Percentiles rank a stretch among this genome's conserved stretches.
Evolutionary conservation across 2,797 vertebrate genomes (phyloP).

Genomic region (Ciconia nigra): DNA sequence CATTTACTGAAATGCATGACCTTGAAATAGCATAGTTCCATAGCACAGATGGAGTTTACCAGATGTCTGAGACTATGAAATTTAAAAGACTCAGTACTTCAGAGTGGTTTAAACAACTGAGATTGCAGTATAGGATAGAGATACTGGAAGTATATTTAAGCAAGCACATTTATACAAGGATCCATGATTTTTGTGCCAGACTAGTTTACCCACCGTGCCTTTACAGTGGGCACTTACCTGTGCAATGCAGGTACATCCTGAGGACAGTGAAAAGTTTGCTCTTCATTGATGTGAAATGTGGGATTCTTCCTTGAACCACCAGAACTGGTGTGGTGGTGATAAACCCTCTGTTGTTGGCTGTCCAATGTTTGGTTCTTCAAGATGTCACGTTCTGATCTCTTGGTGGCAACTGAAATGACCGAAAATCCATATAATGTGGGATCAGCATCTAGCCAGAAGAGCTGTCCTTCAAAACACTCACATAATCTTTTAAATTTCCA

Average conservation of each 20-base stretch:
- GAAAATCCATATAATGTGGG: not conserved
- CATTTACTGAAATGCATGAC: constrained; percentile 34
- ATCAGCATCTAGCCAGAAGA: not conserved
- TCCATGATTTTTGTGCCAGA: not conserved
- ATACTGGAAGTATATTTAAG: not conserved
- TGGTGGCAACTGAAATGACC: not conserved
- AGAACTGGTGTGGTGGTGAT: not conserved
- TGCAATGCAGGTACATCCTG: not conserved
- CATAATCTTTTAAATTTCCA: not conserved
- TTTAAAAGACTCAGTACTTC: constrained; percentile 6
- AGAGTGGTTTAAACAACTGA: not conserved
- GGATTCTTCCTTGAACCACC: not conserved
- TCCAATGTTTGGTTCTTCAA: not conserved
- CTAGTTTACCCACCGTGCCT: not conserved
- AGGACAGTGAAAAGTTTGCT: not conserved
- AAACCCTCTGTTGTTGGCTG: not conserved
- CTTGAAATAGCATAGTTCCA: constrained; percentile 49
- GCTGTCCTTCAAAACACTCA: not conserved
- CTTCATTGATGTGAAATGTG: not conserved
- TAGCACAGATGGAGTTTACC: constrained; percentile 59
- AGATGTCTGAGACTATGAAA: constrained; percentile 43
- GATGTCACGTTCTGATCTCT: not conserved
- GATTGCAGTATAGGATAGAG: not conserved
- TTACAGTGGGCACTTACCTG: not conserved
- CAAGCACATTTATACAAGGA: not conserved